Conservation (phyloP, 1,140 invertebrate species). For the Trinorchestia longiramus region DNA sequence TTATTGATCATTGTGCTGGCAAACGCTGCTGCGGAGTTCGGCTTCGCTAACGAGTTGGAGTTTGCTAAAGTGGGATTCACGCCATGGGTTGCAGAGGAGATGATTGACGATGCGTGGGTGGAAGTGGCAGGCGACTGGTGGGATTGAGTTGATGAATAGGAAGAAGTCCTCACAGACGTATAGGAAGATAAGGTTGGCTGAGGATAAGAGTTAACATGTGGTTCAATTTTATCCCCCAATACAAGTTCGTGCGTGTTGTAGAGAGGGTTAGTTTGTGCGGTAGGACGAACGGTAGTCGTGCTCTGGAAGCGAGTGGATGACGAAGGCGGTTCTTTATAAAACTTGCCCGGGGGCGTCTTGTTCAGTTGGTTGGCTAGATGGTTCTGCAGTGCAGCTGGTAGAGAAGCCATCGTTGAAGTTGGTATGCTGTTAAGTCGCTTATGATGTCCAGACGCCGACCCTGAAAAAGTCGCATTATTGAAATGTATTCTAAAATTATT, state of each 20-base stretch:
- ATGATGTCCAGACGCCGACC: not conserved
- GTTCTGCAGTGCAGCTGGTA: constrained; percentile 26
- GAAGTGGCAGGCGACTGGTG: not conserved
- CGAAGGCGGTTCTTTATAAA: not conserved
- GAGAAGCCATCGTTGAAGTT: constrained; percentile 4
- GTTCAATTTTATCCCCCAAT: not conserved
- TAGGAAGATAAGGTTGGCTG: not conserved
- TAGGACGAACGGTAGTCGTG: not conserved
- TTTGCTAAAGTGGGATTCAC: not conserved
- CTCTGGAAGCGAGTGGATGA: constrained; percentile 5
- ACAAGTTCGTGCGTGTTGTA: constrained; percentile 2
- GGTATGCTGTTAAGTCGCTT: constrained; percentile 3
- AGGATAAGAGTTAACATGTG: not conserved
- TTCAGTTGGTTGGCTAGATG: constrained; percentile 34
- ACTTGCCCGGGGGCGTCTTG: not conserved
- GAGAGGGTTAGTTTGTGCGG: constrained; percentile 19
- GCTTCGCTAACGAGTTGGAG: not conserved
- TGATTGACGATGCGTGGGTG: not conserved
- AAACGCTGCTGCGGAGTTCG: not conserved
- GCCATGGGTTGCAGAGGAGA: not conserved
- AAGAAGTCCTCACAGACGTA: not conserved
- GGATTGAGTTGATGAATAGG: not conserved
- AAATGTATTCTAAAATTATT: not conserved
- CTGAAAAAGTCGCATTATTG: not conserved
- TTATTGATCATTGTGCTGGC: constrained; percentile 13